Conservation (phyloP, 1,140 invertebrate genomes). For the Capitella teleta region DNA sequence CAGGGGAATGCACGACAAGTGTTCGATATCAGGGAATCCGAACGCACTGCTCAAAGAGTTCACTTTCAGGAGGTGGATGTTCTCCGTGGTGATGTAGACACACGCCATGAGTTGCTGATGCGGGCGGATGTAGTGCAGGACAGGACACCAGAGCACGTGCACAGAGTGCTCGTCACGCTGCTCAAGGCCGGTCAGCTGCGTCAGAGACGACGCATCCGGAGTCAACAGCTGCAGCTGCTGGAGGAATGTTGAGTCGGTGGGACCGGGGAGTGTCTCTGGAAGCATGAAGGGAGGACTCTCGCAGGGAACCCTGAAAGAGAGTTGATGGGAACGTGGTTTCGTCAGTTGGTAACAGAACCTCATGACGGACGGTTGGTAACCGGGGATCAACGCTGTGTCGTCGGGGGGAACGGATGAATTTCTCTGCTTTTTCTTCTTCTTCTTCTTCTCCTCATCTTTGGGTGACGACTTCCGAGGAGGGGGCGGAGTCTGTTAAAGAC, state of each 20-base stretch:
- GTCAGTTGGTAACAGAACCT: too few relatives aligned
- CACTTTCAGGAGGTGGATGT: constrained; percentile 28
- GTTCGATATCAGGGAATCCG: constrained; percentile 17
- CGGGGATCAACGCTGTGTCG: too few relatives aligned
- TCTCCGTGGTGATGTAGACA: constrained; percentile 27
- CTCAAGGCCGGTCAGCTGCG: background rate
- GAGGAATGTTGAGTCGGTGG: constrained; percentile 9
- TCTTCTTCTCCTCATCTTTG: too few relatives aligned
- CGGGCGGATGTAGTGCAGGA: constrained; percentile 22
- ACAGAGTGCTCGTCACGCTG: constrained; percentile 5
- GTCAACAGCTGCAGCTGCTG: constrained; percentile 4
- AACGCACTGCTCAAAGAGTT: constrained; percentile 14
- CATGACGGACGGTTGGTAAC: too few relatives aligned
- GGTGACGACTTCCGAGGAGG: too few relatives aligned
- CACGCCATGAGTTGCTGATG: constrained; percentile 21
- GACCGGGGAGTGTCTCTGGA: constrained; percentile 13
- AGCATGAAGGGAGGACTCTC: constrained; percentile 3
- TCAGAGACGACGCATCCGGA: background rate
- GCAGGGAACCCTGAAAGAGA: too few relatives aligned
- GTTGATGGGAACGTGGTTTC: too few relatives aligned
- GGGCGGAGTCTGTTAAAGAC: too few relatives aligned
- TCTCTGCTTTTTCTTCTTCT: too few relatives aligned
- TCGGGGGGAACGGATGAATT: too few relatives aligned
- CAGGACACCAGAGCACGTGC: constrained; percentile 31
- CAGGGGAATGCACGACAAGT: constrained; percentile 17